Percentiles rank a stretch among this genome's conserved stretches.
Evolutionary conservation across 2,888 invertebrate genomes (phyloP).

Genomic region (Tetrapedia diversipes): DNA sequence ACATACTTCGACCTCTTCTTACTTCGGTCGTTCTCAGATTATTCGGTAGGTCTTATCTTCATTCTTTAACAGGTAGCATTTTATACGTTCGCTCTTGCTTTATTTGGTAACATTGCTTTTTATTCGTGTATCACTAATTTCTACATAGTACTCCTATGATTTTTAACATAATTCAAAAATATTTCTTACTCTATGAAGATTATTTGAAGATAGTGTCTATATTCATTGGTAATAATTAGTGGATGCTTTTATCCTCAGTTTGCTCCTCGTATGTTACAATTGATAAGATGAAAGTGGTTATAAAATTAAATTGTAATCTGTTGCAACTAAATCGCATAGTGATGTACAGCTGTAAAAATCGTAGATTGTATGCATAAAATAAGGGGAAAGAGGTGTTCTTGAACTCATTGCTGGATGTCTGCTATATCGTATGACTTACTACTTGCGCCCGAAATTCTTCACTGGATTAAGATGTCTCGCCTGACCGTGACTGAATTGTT

Average conservation of each 20-base stretch:
- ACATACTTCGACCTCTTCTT: not conserved
- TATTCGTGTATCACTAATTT: not conserved
- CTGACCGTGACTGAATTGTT: conserved; percentile 1
- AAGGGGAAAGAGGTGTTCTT: not conserved
- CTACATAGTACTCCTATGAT: not conserved
- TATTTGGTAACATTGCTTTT: not conserved
- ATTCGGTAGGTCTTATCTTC: not conserved
- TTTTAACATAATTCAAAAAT: not conserved
- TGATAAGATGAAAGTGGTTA: too few species aligned
- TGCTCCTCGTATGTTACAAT: too few species aligned
- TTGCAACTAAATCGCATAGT: not conserved
- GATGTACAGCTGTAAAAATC: not conserved
- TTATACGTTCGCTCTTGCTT: not conserved
- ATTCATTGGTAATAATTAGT: too few species aligned
- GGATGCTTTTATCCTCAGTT: not conserved
- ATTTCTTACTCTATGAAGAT: not conserved
- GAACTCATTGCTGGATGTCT: not conserved
- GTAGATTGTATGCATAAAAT: not conserved
- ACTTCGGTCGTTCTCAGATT: not conserved
- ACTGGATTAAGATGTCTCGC: conserved; percentile 9
- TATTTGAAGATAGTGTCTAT: too few species aligned
- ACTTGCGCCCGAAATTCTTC: conserved; percentile 14
- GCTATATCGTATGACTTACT: conserved; percentile 3
- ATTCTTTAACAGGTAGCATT: not conserved
- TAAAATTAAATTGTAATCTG: too few species aligned